Percentiles rank a stretch among this genome's conserved stretches.
Conservation (phyloP, 2,888 invertebrate species). For the Athalia circularis region DNA sequence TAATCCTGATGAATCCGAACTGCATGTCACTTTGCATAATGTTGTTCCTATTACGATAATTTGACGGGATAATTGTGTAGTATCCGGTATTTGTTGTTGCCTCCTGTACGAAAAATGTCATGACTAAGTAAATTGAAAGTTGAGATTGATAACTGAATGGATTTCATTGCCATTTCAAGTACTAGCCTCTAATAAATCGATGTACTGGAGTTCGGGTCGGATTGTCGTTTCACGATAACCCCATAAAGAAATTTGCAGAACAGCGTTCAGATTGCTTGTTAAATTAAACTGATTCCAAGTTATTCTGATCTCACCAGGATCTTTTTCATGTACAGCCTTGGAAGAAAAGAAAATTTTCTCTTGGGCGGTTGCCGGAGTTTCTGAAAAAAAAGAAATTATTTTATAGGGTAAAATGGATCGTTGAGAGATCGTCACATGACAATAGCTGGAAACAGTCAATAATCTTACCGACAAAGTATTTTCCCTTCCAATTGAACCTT, state of each 20-base stretch:
- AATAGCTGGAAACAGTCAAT: background rate
- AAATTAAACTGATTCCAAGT: constrained; percentile 92
- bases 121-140: constrained; percentile 9
- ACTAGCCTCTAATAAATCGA: constrained; percentile 83
- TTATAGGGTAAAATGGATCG: constrained; percentile 10
- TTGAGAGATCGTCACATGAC: background rate
- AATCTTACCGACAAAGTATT: constrained; percentile 91
- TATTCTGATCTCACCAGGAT: constrained; percentile 85
- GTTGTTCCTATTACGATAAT: constrained; percentile 83
- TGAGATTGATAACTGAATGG: background rate
- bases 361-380: constrained; percentile 91
- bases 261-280: constrained; percentile 85
- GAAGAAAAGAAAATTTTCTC: constrained; percentile 90
- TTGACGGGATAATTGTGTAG: constrained; percentile 84
- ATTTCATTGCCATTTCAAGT: constrained; percentile 57
- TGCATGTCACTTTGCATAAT: constrained; percentile 83
- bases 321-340: constrained; percentile 82
- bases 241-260: constrained; percentile 89
- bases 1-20: constrained; percentile 92
- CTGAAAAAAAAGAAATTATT: constrained; percentile 72
- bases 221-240: constrained; percentile 92
- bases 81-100: constrained; percentile 80
- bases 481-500: constrained; percentile 91
- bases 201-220: constrained; percentile 87
- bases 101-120: constrained; percentile 61